Evolutionary conservation across 1,140 invertebrate species (phyloP), one percentile per base, ranked within the genome.

Genomic region (Antheraea mylitta): DNA sequence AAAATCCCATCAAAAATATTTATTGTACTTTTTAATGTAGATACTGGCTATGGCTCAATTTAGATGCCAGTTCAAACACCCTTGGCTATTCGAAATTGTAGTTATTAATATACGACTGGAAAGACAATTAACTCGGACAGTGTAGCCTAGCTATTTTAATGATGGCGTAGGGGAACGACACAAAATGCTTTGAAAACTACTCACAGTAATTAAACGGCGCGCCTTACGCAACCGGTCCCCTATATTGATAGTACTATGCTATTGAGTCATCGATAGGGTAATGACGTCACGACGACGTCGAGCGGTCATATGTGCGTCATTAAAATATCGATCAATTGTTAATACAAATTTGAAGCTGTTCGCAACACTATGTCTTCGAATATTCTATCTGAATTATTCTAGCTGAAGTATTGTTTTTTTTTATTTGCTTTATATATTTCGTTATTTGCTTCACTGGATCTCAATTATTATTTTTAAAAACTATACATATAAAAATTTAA

Each of bases 211-310:
- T 53, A 53, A 53, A 13, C 45, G 45, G 1, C 45, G 45, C 45
- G 16, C 45, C 45, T 53, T 53, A 53, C 45, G 45, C 16, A 53
- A 53, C 9, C 45, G 11, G 45, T 53, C 45, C 45, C 11, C 16
- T 53, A 13, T 53, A 53, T 53, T 53, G 45, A 13, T 16, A n/a
- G 9, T 53, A 53, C 9, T 13, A 53, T 53, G 45, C 1, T 53
- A 53, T 53, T 13, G 45, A 53, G 45, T 53, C 45, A 53, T 53
- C 45, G 45, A 53, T 53, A 53, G 16, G 45, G 45, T 53, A 53
- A 53, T 53, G 45, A 53, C 45, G 45, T 53, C 45, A 53, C 45
- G 6, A 13, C 45, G 9, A 13, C 45, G 45, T n/a, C 45, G 45
- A 53, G 11, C 45, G 45, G 45, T 16, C 11, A 53, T 53, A 1